These are phyloP conservation scores for Blastomussa wellsi DNA, from an alignment of 92 coral and sea anemone genomes.

Conservation along the genomic window DNA sequence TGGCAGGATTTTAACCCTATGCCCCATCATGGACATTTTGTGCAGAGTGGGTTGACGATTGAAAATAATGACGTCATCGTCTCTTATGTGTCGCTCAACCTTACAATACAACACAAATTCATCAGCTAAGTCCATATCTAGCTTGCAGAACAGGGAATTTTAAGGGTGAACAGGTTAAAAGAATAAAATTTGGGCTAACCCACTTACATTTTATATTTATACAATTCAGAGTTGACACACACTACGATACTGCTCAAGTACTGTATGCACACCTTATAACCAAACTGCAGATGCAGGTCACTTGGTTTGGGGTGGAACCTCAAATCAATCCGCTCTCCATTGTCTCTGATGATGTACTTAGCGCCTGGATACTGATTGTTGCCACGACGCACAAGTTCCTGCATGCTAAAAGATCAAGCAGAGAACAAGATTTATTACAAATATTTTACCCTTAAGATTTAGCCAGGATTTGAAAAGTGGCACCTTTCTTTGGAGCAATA, in stretches of 20 bases:
- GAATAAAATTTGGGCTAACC: no score
- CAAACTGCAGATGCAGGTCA: constrained; percentile 98
- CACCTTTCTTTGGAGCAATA: no score
- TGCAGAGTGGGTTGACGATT: constrained; percentile 99
- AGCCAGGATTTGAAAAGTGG: no score
- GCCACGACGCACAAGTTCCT: constrained; percentile 90
- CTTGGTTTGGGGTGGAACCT: constrained; percentile 99
- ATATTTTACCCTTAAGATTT: no score
- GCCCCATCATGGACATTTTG: constrained; percentile 99
- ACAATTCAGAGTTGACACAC: neutral
- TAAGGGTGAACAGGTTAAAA: no score
- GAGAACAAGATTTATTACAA: neutral
- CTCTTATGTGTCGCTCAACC: constrained; percentile 98
- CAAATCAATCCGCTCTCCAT: constrained; percentile 95
- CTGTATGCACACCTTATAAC: constrained; percentile 91
- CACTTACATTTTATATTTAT: no score
- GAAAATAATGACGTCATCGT: constrained; percentile 94
- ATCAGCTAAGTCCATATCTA: neutral
- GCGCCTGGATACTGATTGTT: constrained; percentile 99
- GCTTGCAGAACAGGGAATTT: neutral
- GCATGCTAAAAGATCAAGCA: constrained; percentile 73
- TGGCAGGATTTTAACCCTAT: constrained; percentile 93
- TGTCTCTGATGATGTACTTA: constrained; percentile 95
- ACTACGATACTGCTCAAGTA: neutral
- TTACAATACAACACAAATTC: neutral